Percentiles rank a stretch among this genome's conserved stretches.
These are phyloP conservation scores for Oncorhynchus clarkii DNA, from an alignment of 2,113 vertebrate species.

Conservation along the genomic window DNA sequence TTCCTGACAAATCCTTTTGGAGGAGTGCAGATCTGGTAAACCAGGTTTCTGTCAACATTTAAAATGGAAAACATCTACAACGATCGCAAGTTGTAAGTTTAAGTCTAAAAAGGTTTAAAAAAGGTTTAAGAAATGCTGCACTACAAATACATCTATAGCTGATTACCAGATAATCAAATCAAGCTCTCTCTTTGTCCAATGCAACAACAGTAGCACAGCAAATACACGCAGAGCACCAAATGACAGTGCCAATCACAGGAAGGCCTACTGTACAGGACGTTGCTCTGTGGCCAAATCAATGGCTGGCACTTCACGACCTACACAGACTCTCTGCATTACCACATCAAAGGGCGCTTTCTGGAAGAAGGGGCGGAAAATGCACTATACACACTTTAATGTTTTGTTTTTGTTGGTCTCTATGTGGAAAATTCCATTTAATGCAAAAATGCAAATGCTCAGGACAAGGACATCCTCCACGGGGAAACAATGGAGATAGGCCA, in stretches of 20 bases:
- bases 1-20: constrained; percentile 37
- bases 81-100: background rate
- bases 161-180: constrained; percentile 10
- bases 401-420: constrained; percentile 75
- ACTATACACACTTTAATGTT: constrained; percentile 87
- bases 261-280: background rate
- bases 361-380: constrained; percentile 73
- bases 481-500: constrained; percentile 75
- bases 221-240: background rate
- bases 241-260: background rate
- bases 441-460: constrained; percentile 84
- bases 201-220: background rate
- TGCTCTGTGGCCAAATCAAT: constrained; percentile 56
- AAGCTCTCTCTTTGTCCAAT: constrained; percentile 34
- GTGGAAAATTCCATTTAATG: constrained; percentile 86
- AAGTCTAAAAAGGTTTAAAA: background rate
- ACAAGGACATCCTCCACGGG: constrained; percentile 79
- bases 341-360: constrained; percentile 88
- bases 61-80: background rate
- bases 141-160: background rate
- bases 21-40: background rate
- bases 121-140: background rate
- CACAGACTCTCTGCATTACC: constrained; percentile 81
- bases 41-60: background rate
- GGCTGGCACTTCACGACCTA: constrained; percentile 80